phyloP scores from a whole-genome alignment of 2,888 invertebrate genomes.

The Philereme vetulata region DNA sequence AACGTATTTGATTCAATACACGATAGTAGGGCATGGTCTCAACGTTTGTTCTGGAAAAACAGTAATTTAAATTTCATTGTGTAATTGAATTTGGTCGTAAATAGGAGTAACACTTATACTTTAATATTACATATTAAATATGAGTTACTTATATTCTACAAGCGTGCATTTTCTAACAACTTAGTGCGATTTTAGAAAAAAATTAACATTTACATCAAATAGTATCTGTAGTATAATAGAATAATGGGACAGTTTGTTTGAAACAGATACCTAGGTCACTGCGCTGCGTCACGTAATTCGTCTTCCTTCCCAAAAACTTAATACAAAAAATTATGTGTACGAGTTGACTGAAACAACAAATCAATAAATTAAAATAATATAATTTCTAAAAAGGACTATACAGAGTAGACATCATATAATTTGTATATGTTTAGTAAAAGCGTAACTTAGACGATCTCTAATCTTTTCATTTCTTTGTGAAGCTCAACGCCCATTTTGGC shows the following conservation, averaged over 20 bases:
- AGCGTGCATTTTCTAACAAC: conserved; percentile 55
- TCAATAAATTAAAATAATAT: conserved; percentile 72
- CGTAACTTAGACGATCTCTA: conserved; percentile 82
- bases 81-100: conserved; percentile 50
- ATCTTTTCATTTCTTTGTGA: conserved; percentile 94
- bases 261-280: conserved; percentile 13
- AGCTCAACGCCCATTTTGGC: conserved; percentile 97
- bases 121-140: conserved; percentile 40
- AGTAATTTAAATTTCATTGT: background rate
- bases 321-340: conserved; percentile 34
- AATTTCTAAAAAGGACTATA: conserved; percentile 70
- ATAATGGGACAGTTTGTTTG: conserved; percentile 14
- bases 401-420: conserved; percentile 56
- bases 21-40: no score
- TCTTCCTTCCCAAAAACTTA: conserved; percentile 32
- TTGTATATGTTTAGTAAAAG: conserved; percentile 39
- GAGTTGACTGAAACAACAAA: conserved; percentile 52
- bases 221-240: conserved; percentile 10
- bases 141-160: conserved; percentile 46
- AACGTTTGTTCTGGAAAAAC: no score
- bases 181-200: conserved; percentile 40
- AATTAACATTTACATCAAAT: conserved; percentile 36
- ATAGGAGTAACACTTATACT: conserved; percentile 49
- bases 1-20: no score
- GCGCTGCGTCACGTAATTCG: conserved; percentile 47